Conservation (phyloP, 2,888 invertebrate species). For the Agrotis ipsilon region DNA sequence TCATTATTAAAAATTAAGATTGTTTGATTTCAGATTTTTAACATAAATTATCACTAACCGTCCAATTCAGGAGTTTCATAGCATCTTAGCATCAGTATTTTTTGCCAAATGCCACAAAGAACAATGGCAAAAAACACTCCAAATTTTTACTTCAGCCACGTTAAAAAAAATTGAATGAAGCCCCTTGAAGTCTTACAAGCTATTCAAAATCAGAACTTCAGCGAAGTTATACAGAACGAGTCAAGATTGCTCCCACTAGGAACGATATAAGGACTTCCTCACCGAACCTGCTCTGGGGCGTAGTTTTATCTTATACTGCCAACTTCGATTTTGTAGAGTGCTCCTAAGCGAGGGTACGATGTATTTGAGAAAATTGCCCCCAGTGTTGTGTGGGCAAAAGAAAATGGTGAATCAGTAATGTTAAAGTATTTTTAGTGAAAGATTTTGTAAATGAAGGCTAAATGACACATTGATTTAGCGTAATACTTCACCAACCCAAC, state of each 20-base stretch:
- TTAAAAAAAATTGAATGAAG: not conserved
- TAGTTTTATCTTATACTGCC: slow-evolving; percentile 47
- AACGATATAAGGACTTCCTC: slow-evolving; percentile 41
- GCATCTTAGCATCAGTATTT: too few relatives aligned
- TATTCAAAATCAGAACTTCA: slow-evolving; percentile 18
- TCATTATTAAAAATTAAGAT: too few relatives aligned
- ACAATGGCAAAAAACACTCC: not conserved
- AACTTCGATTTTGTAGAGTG: slow-evolving; percentile 60
- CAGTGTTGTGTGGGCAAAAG: slow-evolving; percentile 11
- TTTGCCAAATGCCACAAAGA: not conserved
- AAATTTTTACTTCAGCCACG: not conserved
- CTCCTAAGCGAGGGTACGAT: slow-evolving; percentile 61
- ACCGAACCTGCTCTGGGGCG: slow-evolving; percentile 34
- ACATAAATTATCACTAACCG: too few relatives aligned
- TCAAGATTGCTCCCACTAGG: slow-evolving; percentile 32
- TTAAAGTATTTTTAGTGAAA: not conserved
- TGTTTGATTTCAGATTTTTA: too few relatives aligned
- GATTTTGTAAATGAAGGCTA: too few relatives aligned
- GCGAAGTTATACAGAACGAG: slow-evolving; percentile 1
- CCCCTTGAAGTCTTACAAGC: not conserved
- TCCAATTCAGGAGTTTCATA: too few relatives aligned
- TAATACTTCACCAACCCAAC: too few relatives aligned
- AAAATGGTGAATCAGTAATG: slow-evolving; percentile 9
- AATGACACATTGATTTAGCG: too few relatives aligned
- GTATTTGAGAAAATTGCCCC: slow-evolving; percentile 69